A percentile compares a stretch with the other conserved stretches of the same genome.
These are phyloP conservation scores for Pseudolaguvia tuberculata DNA, from an alignment of 2,113 vertebrate species.

Conservation along the genomic window DNA sequence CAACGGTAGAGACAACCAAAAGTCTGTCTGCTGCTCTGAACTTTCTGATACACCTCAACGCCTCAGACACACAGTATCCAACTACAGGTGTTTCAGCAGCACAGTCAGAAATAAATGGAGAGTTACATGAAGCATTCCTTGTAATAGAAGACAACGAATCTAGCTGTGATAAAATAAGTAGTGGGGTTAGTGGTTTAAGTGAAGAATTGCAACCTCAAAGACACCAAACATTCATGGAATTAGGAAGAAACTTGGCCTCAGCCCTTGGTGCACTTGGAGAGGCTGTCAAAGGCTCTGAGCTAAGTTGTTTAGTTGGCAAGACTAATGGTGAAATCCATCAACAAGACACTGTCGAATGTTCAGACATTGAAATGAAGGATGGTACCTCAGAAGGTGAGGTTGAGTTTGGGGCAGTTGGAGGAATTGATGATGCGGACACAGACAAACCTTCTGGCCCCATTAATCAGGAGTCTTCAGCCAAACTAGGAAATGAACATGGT, in stretches of 20 bases:
- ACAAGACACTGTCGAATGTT: slow-evolving; percentile 49
- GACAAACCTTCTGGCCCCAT: neutral
- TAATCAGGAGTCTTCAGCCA: slow-evolving; percentile 15
- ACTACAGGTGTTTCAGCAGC: slow-evolving; percentile 9
- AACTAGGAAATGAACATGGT: slow-evolving; percentile 59
- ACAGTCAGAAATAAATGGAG: slow-evolving; percentile 33
- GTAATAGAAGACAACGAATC: slow-evolving; percentile 59
- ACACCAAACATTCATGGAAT: slow-evolving; percentile 80
- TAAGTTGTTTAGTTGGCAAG: slow-evolving; percentile 60
- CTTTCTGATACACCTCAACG: slow-evolving; percentile 65
- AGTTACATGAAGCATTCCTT: slow-evolving; percentile 19
- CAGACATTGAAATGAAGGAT: slow-evolving; percentile 58
- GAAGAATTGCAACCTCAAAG: slow-evolving; percentile 81
- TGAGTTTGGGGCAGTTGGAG: slow-evolving; percentile 68
- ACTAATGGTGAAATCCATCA: slow-evolving; percentile 59
- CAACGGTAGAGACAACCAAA: slow-evolving; percentile 88
- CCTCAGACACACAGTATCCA: slow-evolving; percentile 26
- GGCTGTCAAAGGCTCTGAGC: slow-evolving; percentile 74
- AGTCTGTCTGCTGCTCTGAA: slow-evolving; percentile 89
- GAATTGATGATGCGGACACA: slow-evolving; percentile 49
- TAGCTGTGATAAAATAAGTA: slow-evolving; percentile 65
- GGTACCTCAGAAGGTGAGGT: slow-evolving; percentile 57
- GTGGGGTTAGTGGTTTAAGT: slow-evolving; percentile 79
- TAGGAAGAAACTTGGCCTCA: slow-evolving; percentile 80
- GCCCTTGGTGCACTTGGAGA: slow-evolving; percentile 80